Base-by-base conservation (phyloP, 2,888 invertebrate genomes). In the Steinernema carpocapsae region DNA sequence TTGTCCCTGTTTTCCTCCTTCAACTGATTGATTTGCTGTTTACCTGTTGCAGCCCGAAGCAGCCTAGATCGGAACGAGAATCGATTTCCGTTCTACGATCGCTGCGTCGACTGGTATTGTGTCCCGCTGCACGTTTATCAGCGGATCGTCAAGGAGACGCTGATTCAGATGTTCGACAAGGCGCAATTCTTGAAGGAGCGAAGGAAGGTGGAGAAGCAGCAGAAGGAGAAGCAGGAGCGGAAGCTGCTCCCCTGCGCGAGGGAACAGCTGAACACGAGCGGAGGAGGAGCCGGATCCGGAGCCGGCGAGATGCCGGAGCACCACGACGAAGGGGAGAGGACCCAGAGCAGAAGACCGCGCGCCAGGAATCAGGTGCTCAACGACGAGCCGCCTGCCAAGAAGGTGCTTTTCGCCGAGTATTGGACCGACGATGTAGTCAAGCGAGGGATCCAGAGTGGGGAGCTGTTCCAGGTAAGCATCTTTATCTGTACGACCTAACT, bases 1-100 rank as follows among this genome's bases (percentile, higher is more conserved):
- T 48, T 48, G 3, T 4, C 48, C 3, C 2, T 48, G 48, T 48
- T 48, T 48, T 17, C 48, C 3, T 48, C 19, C 48, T n/a, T n/a
- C 48, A 48, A 22, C 52, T 52, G 52, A 52, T 52, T 52, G 26
- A 64, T 17, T 64, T 32, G 64, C 32, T 64, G 24, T 22, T 52
- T 52, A 22, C n/a, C n/a, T 37, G 37, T 37, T 37, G 24, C 64
- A 64, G 64, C 64, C 7, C 64, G 64, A 32, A 64, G 64, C 32
- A 64, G 37, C 14, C 64, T 64, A 29, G 64, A 64, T 64, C 64
- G 64, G 29, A 64, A 64, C 64, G 64, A 29, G 7, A 64, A 64
- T 64, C 64, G 64, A 64, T 64, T 64, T n/a, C 64, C 64, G 32
- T 64, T 64, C 64, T 64, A 29, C 37, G 64, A 64, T 64, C 64